Evolutionary conservation across 2,113 vertebrate genomes (phyloP).

Genomic region (Tiliqua scincoides): DNA sequence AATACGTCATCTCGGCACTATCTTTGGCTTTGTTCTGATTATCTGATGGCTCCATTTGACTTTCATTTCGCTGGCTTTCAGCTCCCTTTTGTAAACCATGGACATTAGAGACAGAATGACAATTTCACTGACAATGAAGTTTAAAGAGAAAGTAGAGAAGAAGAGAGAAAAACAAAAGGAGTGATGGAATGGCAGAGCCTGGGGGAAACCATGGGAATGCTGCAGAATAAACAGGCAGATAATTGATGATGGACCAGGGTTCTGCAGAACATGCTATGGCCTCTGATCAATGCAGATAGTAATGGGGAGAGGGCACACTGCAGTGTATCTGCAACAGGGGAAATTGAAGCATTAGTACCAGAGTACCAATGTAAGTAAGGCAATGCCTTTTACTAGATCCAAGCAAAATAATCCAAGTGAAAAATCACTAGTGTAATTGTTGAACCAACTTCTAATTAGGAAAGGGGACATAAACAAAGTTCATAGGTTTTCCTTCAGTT

Average conservation of each 20-base stretch:
- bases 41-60: slow-evolving; percentile 73
- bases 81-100: slow-evolving; percentile 30
- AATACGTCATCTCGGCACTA: slow-evolving; percentile 59
- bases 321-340: not conserved
- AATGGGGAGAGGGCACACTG: not conserved
- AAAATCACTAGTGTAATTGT: not conserved
- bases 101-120: slow-evolving; percentile 51
- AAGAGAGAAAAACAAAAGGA: not conserved
- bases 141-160: not conserved
- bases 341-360: not conserved
- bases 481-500: not conserved
- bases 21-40: slow-evolving; percentile 54
- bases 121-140: slow-evolving; percentile 36
- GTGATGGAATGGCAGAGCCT: not conserved
- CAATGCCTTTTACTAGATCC: not conserved
- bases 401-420: not conserved
- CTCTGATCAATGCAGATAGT: slow-evolving; percentile 34
- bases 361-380: not conserved
- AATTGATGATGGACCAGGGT: not conserved
- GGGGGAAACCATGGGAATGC: not conserved
- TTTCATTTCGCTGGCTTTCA: slow-evolving; percentile 67
- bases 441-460: not conserved
- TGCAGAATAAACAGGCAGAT: not conserved
- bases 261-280: slow-evolving; percentile 26
- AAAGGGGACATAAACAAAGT: not conserved